phyloP scores from a whole-genome alignment of 2,888 invertebrate species.

The Phytoseiulus persimilis region DNA sequence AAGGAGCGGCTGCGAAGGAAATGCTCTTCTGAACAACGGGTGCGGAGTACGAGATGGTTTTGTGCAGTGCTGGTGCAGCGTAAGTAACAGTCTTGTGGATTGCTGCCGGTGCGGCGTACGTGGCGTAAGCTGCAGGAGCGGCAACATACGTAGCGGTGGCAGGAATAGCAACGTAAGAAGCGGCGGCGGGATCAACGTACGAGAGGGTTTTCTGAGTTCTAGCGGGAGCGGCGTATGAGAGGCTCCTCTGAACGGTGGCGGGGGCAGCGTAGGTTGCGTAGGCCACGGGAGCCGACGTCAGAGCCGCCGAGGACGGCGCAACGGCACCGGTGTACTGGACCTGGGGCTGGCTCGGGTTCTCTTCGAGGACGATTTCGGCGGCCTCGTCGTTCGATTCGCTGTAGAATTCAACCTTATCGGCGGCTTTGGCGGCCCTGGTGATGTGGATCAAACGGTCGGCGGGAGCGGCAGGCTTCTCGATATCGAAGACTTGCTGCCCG shows the following conservation, averaged over 20 bases:
- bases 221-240: slow-evolving; percentile 25
- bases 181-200: neutral
- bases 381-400: neutral
- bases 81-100: neutral
- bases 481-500: slow-evolving; percentile 1
- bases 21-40: slow-evolving; percentile 11
- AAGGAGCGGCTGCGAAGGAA: neutral
- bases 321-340: neutral
- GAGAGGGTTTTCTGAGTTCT: neutral
- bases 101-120: neutral
- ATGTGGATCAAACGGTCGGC: slow-evolving; percentile 30
- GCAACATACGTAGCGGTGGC: slow-evolving; percentile 9
- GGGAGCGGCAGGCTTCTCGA: slow-evolving; percentile 32
- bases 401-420: slow-evolving; percentile 19
- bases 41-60: neutral
- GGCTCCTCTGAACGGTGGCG: neutral
- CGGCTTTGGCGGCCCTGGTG: neutral
- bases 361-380: slow-evolving; percentile 17
- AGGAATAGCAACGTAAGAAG: neutral
- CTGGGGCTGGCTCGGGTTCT: slow-evolving; percentile 11
- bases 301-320: neutral
- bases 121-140: neutral
- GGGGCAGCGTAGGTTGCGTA: neutral
- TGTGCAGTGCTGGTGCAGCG: slow-evolving; percentile 12
- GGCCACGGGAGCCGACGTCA: neutral